Evolutionary conservation across 1,140 invertebrate species (phyloP).

Genomic region (Panonychus citri): DNA sequence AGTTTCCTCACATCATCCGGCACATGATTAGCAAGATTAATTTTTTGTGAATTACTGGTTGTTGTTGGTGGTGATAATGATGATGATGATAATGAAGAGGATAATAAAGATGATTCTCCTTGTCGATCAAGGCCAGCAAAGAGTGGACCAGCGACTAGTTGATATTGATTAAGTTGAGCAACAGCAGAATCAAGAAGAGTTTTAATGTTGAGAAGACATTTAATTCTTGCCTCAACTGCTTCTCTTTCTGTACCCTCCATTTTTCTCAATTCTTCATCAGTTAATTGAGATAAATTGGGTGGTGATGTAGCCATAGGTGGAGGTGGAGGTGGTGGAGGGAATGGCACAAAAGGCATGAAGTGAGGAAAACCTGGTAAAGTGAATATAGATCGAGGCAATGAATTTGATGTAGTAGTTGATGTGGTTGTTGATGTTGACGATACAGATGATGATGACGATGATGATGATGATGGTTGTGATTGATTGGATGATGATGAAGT

Average conservation of each 20-base stretch:
- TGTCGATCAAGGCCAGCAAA: not conserved
- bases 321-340: conserved; percentile 7
- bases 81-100: not conserved
- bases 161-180: conserved; percentile 69
- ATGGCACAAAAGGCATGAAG: conserved; percentile 16
- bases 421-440: conserved; percentile 7
- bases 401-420: not conserved
- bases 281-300: conserved; percentile 42
- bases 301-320: conserved; percentile 34
- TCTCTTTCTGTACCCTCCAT: conserved; percentile 70
- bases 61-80: not conserved
- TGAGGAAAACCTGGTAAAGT: conserved; percentile 7
- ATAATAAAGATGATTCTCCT: not conserved
- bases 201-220: conserved; percentile 59
- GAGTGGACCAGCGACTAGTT: conserved; percentile 20
- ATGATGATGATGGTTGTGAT: not conserved
- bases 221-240: conserved; percentile 68
- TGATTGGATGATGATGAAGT: not conserved
- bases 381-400: not conserved
- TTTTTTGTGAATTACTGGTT: not conserved
- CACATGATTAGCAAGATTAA: too few relatives aligned
- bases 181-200: conserved; percentile 64
- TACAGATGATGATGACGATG: conserved; percentile 4
- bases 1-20: not conserved
- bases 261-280: conserved; percentile 50